A percentile compares a stretch with the other conserved stretches of the same genome.
phyloP scores from a whole-genome alignment of 2,888 invertebrate species.

The Orchesellides sinensis region DNA sequence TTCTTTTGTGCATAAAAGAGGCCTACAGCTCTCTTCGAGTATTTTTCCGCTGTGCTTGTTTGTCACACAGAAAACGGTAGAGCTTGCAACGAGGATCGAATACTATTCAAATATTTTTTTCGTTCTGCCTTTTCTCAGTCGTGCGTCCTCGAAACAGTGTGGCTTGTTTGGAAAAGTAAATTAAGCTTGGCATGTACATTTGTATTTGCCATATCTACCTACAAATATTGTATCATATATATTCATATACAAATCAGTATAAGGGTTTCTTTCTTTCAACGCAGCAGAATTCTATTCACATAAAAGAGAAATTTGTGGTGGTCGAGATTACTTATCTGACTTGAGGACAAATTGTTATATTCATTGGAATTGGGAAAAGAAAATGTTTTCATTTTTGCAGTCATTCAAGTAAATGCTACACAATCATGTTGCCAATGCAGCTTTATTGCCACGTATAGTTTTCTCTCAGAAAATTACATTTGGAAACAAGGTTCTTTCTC shows the following conservation, averaged over 20 bases:
- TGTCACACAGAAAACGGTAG: no score
- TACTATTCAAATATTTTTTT: conserved; percentile 19
- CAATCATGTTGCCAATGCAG: no score
- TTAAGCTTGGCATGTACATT: conserved; percentile 36
- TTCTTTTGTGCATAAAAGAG: no score
- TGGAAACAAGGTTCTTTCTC: no score
- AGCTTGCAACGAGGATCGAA: background rate
- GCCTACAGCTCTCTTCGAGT: no score
- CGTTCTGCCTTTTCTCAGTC: background rate
- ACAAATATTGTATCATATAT: background rate
- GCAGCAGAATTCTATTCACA: background rate
- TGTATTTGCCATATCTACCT: no score
- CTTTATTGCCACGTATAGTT: no score
- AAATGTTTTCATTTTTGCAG: conserved; percentile 12
- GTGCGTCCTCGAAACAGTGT: conserved; percentile 28
- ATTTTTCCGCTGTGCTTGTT: no score
- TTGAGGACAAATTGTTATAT: conserved; percentile 39
- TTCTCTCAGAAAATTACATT: no score
- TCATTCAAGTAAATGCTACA: no score
- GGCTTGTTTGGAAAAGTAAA: conserved; percentile 43
- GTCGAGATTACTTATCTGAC: conserved; percentile 36
- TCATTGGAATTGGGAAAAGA: background rate
- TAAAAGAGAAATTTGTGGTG: background rate
- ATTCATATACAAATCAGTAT: background rate
- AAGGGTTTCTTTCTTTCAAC: background rate